A percentile compares a stretch with the other conserved stretches of the same genome.
Conservation (phyloP, 1,140 invertebrate species). For the Aphelenchoides avenae region DNA sequence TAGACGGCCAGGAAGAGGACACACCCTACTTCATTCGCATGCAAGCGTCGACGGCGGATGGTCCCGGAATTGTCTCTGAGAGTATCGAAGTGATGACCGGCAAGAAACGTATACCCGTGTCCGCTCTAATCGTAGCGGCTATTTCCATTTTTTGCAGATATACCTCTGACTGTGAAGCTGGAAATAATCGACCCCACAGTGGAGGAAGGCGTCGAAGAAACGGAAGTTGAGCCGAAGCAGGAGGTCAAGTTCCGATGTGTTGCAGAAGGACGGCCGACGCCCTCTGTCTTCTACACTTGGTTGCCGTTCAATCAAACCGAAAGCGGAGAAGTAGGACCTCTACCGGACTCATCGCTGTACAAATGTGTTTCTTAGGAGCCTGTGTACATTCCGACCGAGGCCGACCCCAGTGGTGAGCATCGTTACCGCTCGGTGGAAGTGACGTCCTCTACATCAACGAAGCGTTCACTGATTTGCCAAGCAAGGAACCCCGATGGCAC, state of each 20-base stretch:
- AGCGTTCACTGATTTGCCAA: slow-evolving; percentile 49
- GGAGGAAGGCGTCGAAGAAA: slow-evolving; percentile 30
- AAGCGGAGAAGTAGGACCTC: slow-evolving; percentile 35
- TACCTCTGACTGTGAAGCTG: slow-evolving; percentile 48
- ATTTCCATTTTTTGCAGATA: slow-evolving; percentile 44
- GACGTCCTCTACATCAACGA: slow-evolving; percentile 45
- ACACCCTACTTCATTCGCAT: slow-evolving; percentile 54
- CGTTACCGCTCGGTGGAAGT: slow-evolving; percentile 46
- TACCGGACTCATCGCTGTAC: not conserved
- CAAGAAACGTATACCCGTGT: slow-evolving; percentile 46
- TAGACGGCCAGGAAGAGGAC: slow-evolving; percentile 53
- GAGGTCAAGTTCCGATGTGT: slow-evolving; percentile 54
- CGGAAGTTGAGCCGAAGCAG: slow-evolving; percentile 51
- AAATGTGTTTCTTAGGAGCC: slow-evolving; percentile 40
- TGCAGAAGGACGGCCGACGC: slow-evolving; percentile 51
- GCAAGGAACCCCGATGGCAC: slow-evolving; percentile 55
- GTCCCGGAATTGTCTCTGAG: slow-evolving; percentile 59
- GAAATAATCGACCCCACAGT: slow-evolving; percentile 45
- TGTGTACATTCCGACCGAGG: slow-evolving; percentile 39
- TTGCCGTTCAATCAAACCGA: slow-evolving; percentile 52
- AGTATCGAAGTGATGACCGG: slow-evolving; percentile 58
- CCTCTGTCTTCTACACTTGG: slow-evolving; percentile 56
- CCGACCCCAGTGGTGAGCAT: slow-evolving; percentile 39
- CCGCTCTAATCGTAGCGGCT: slow-evolving; percentile 6
- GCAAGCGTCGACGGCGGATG: slow-evolving; percentile 53